Conservation (phyloP, 37 sponge, comb jelly and placozoan genomes). For the Sycon ciliatum region DNA sequence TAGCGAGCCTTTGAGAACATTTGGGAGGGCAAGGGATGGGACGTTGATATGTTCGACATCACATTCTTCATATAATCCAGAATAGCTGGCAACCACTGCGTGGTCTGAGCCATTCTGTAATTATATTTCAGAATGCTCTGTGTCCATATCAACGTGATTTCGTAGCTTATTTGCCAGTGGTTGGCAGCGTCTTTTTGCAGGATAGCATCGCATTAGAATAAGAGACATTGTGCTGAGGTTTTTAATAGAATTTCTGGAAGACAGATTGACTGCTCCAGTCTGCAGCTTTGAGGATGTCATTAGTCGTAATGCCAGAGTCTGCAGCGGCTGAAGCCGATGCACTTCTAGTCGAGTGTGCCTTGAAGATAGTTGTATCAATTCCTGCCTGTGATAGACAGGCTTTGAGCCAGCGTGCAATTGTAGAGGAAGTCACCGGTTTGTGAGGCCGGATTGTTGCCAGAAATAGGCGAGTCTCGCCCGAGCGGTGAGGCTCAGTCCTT, state of each 20-base stretch:
- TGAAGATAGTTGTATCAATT: conserved; percentile 17
- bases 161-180: background rate
- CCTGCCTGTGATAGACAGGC: conserved; percentile 15
- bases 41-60: too few relatives aligned
- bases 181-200: background rate
- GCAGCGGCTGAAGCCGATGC: conserved; percentile 19
- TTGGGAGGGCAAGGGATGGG: too few relatives aligned
- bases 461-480: conserved; percentile 15
- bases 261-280: conserved; percentile 20
- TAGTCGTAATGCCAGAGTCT: conserved; percentile 16
- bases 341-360: conserved; percentile 20
- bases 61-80: too few relatives aligned
- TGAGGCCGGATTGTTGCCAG: conserved; percentile 26
- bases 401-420: conserved; percentile 23
- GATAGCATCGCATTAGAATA: conserved; percentile 20
- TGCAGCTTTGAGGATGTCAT: conserved; percentile 29
- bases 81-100: too few relatives aligned
- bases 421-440: too few relatives aligned
- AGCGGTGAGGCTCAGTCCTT: background rate
- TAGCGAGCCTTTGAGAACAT: too few relatives aligned
- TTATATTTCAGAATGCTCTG: too few relatives aligned
- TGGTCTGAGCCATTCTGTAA: too few relatives aligned
- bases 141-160: too few relatives aligned
- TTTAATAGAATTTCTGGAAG: conserved; percentile 25
- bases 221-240: conserved; percentile 8